Conservation (phyloP, 2,888 invertebrate genomes). For the Adela reaumurella region DNA sequence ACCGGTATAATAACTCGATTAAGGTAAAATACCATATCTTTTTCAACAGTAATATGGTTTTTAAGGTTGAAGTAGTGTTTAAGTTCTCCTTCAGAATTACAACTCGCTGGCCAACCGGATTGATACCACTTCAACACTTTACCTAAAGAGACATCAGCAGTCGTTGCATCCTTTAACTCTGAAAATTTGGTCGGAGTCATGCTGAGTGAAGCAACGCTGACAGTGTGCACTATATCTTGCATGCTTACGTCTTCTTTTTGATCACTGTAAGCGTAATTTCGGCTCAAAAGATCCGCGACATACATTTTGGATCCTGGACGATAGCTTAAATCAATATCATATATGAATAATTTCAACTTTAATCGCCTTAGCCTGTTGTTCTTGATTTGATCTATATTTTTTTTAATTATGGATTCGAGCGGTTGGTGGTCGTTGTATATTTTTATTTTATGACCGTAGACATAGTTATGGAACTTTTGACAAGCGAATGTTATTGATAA, state of each 20-base stretch:
- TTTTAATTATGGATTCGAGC: conserved; percentile 7
- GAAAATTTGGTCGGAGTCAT: conserved; percentile 6
- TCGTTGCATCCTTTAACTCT: conserved; percentile 9
- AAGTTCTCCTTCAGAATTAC: too few relatives aligned
- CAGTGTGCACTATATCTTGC: too few relatives aligned
- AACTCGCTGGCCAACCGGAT: conserved; percentile 11
- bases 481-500: conserved; percentile 13
- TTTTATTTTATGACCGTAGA: conserved; percentile 12
- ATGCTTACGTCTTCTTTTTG: too few relatives aligned
- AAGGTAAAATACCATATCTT: conserved; percentile 13
- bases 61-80: conserved; percentile 13
- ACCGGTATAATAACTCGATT: conserved; percentile 13
- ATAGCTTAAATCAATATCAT: conserved; percentile 13
- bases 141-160: conserved; percentile 6
- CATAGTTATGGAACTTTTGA: conserved; percentile 13
- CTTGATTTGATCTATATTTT: conserved; percentile 10
- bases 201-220: too few relatives aligned
- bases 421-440: conserved; percentile 11
- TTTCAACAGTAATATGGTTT: conserved; percentile 12
- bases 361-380: conserved; percentile 12
- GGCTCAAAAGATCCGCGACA: conserved; percentile 9
- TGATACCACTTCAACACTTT: conserved; percentile 7
- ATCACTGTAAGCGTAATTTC: too few relatives aligned
- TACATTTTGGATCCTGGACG: conserved; percentile 13
- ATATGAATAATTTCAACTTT: conserved; percentile 13